Evolutionary conservation across 2,888 invertebrate species (phyloP).

Genomic region (Plagiodera versicolora): DNA sequence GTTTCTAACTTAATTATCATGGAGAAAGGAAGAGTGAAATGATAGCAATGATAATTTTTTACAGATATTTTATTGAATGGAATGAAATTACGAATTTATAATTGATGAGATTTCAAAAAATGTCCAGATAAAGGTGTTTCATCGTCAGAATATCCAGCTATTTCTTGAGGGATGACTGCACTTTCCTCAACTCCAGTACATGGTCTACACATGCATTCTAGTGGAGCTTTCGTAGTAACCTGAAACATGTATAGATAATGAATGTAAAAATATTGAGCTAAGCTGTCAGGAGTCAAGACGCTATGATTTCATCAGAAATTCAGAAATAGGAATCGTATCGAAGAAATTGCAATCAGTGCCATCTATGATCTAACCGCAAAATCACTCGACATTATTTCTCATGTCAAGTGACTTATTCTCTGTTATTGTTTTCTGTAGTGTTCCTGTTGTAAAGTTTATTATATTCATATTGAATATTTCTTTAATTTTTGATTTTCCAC

Average conservation of each 20-base stretch:
- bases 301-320: too few relatives aligned
- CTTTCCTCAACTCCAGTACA: conserved; percentile 88
- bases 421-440: too few relatives aligned
- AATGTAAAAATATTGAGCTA: not conserved
- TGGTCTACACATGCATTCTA: conserved; percentile 93
- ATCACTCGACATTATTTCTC: too few relatives aligned
- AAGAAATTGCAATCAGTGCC: not conserved
- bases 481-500: too few relatives aligned
- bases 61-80: not conserved
- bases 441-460: too few relatives aligned
- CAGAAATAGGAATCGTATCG: not conserved
- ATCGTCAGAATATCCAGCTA: conserved; percentile 76
- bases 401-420: too few relatives aligned
- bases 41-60: not conserved
- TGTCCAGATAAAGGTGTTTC: conserved; percentile 81
- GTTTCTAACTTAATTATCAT: too few relatives aligned
- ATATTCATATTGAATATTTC: too few relatives aligned
- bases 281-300: too few relatives aligned
- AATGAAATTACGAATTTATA: conserved; percentile 48
- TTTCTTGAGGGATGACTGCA: conserved; percentile 86
- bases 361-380: not conserved
- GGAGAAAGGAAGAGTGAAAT: too few relatives aligned
- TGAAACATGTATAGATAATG: conserved; percentile 50
- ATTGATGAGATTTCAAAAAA: conserved; percentile 69
- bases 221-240: conserved; percentile 89